Evolutionary conservation across 2,888 invertebrate species (phyloP).

Genomic region (Slavum lentiscoides): DNA sequence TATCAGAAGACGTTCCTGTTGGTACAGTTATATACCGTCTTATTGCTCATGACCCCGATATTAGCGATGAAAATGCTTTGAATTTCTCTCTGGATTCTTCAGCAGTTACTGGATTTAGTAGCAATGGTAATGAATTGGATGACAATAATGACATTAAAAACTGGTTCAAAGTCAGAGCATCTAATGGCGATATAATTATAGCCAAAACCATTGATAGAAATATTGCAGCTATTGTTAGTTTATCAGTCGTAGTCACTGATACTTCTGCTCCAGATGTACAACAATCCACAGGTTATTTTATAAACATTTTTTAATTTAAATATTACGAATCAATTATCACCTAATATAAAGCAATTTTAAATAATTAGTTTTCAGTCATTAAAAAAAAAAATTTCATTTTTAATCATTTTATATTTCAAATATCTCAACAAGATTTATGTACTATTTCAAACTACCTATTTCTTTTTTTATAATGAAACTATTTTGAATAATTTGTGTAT

Average conservation of each 20-base stretch:
- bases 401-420: neutral
- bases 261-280: constrained; percentile 78
- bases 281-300: constrained; percentile 69
- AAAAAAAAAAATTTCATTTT: neutral
- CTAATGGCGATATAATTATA: constrained; percentile 67
- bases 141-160: constrained; percentile 61
- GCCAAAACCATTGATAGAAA: constrained; percentile 68
- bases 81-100: constrained; percentile 70
- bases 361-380: neutral
- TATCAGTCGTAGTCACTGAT: constrained; percentile 80
- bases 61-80: constrained; percentile 70
- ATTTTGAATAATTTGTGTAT: constrained; percentile 12
- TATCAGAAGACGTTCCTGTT: constrained; percentile 76
- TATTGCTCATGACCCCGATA: constrained; percentile 79
- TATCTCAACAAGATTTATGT: neutral
- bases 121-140: constrained; percentile 44
- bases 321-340: neutral
- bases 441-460: neutral
- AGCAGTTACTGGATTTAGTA: constrained; percentile 67
- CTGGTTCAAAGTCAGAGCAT: constrained; percentile 69
- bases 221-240: constrained; percentile 73
- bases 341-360: neutral
- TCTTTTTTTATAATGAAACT: neutral
- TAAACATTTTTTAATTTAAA: neutral
- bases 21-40: constrained; percentile 74